phyloP scores from a whole-genome alignment of 2,113 vertebrate species.

The Chaetops frenatus region DNA sequence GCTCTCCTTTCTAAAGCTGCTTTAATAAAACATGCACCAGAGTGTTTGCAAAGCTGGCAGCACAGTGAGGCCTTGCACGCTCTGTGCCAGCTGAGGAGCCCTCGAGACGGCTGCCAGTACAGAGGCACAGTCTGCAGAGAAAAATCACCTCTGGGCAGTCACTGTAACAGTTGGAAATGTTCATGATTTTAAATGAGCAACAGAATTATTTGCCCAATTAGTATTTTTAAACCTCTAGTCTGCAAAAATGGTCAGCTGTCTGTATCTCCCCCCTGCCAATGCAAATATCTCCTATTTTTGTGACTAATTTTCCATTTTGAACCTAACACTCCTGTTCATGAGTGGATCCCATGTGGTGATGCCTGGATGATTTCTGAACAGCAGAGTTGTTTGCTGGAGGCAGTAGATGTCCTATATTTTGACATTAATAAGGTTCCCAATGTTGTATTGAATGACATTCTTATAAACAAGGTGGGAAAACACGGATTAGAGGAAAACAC shows the following conservation, averaged over 20 bases:
- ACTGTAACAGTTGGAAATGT: neutral
- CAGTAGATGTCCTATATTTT: slow-evolving; percentile 24
- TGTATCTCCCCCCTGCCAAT: accelerated
- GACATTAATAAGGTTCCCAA: neutral
- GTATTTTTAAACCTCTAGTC: neutral
- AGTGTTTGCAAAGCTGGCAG: neutral
- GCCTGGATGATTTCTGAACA: neutral
- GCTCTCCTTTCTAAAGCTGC: neutral
- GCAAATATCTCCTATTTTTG: neutral
- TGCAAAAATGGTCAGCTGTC: neutral
- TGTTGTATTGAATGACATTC: neutral
- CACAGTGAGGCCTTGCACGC: neutral
- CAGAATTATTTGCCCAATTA: neutral
- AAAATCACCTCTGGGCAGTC: neutral
- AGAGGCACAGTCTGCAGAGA: neutral
- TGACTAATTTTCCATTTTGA: neutral
- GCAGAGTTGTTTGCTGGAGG: neutral
- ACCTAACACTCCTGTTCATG: neutral
- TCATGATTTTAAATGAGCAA: neutral
- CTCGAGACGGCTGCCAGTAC: neutral
- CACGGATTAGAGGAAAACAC: neutral
- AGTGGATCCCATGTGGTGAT: neutral
- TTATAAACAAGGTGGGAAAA: neutral
- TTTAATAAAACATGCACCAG: neutral
- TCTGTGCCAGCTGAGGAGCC: neutral